Evolutionary conservation across 2,797 vertebrate species (phyloP), one percentile per base, ranked within the genome.

Genomic region (Hapalemur alaotrensis): DNA sequence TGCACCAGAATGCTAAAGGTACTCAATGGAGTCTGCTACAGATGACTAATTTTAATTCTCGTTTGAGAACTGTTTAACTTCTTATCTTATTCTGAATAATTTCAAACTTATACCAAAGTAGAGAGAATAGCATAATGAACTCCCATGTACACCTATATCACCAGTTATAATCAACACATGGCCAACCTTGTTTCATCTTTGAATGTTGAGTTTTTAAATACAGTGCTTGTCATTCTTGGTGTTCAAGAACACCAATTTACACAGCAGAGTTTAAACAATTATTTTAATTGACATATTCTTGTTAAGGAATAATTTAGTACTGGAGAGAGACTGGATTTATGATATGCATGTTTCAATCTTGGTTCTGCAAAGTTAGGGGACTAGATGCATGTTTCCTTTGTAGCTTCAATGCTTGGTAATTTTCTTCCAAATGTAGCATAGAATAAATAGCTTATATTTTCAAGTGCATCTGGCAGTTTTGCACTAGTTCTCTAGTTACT

Each of bases 31-130:
- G 43, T 59, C 76, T 87, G 38, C 22, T 54, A 75, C 14, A 11
- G 65, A 61, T 46, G 46, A 67, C 25, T 70, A 61, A 41, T 67
- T 84, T 12, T 35, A 80, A 72, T 38, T 84, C 1, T 59, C 41
- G 73, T 83, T 54, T 61, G 11, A 54, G 4, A 86, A 67, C 5
- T 41, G 1, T n/a, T 93, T 48, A 20, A 48, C 46, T 95, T 75
- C 91, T 80, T 2, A 75, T 46, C 79, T 57, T 89, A 50, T 59
- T 83, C 32, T 85, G 48, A 85, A 84, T 79, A 50, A 22, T 75
- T 75, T 86, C 41, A 63, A 83, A 69, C n/a, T 63, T 18, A 41
- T 13, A 14, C 18, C 28, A 25, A 92, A 52, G 17, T 35, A 79
- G n/a, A 93, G 25, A 76, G 30, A 81, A 52, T 5, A 82, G 6